These are phyloP conservation scores for Oncopeltus fasciatus DNA, from an alignment of 1,140 invertebrate species.

Conservation along the genomic window DNA sequence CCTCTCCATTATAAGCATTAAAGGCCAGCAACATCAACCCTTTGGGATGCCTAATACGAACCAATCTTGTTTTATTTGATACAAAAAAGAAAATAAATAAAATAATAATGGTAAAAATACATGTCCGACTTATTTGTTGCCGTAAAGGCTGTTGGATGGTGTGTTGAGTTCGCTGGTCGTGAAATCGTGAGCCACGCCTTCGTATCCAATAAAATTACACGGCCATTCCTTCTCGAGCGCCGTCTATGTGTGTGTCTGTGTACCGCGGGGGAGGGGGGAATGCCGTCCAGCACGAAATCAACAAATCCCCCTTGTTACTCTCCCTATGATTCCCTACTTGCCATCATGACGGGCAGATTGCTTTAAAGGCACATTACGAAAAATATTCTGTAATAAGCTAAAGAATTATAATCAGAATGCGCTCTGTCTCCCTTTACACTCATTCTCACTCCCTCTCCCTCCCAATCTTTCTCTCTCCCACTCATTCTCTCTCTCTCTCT, in stretches of 20 bases:
- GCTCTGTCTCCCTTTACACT: no score
- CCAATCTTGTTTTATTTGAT: conserved; percentile 4
- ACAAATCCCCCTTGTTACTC: neutral
- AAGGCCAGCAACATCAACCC: neutral
- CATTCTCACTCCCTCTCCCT: no score
- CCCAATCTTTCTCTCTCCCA: no score
- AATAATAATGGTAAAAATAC: no score
- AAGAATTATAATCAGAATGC: no score
- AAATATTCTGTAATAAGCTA: no score
- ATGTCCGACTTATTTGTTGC: conserved; percentile 5
- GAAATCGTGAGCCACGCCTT: conserved; percentile 3
- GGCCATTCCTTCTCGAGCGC: neutral
- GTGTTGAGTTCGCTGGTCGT: neutral
- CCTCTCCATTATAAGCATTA: conserved; percentile 1
- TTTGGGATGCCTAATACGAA: neutral
- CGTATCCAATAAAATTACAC: conserved; percentile 2
- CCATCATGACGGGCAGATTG: no score
- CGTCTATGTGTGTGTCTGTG: neutral
- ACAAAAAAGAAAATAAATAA: no score
- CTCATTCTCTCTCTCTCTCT: no score
- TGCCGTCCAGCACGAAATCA: neutral
- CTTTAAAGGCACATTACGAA: no score
- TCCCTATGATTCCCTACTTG: neutral
- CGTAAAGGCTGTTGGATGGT: neutral
- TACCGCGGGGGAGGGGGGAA: neutral